Evolutionary conservation across 2,797 vertebrate species (phyloP).

Genomic region (Girardinus metallicus): DNA sequence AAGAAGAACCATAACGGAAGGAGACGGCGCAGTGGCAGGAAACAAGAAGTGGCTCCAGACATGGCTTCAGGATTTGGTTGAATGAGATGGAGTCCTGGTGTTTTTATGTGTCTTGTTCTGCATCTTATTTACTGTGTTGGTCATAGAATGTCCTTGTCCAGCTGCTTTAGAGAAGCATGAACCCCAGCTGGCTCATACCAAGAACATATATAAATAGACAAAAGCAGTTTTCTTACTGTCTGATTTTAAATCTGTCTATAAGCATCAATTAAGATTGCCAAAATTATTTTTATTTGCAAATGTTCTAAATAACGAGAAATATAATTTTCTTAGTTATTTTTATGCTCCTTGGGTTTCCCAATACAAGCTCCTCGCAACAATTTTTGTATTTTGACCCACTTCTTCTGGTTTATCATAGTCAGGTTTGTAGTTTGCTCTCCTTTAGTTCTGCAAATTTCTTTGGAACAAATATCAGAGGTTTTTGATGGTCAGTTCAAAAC

Average conservation of each 20-base stretch:
- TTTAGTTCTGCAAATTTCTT: background rate
- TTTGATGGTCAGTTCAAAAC: background rate
- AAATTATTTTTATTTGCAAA: background rate
- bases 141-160: background rate
- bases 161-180: background rate
- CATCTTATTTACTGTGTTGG: background rate
- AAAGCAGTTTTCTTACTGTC: background rate
- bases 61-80: background rate
- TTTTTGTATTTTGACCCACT: background rate
- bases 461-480: background rate
- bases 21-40: background rate
- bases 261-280: background rate
- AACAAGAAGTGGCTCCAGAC: background rate
- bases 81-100: background rate
- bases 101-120: background rate
- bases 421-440: background rate
- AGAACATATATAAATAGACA: background rate
- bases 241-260: background rate
- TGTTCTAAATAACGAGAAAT: background rate
- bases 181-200: background rate
- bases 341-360: background rate
- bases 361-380: background rate
- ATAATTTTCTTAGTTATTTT: background rate
- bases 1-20: background rate
- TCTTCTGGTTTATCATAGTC: background rate